A percentile compares a stretch with the other conserved stretches of the same genome.
Conservation (phyloP, 2,888 invertebrate species). For the Lycia hirtaria region DNA sequence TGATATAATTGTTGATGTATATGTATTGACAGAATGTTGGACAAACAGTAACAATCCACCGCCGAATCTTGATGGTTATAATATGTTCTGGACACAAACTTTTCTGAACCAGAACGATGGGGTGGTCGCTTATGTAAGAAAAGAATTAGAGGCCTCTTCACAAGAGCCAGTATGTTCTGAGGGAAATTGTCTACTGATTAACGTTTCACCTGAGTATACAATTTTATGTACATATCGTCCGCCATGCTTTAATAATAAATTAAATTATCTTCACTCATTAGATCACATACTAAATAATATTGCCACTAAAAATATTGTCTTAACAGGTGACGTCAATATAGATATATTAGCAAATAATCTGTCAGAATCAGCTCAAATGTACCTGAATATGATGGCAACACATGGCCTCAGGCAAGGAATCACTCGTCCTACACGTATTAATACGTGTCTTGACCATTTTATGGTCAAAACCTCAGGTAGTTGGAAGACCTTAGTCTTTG, state of each 20-base stretch:
- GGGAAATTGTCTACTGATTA: neutral
- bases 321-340: slow-evolving; percentile 6
- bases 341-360: neutral
- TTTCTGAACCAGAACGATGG: slow-evolving; percentile 3
- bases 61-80: neutral
- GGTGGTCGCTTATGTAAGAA: neutral
- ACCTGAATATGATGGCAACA: neutral
- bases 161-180: neutral
- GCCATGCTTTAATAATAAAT: neutral
- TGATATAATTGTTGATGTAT: neutral
- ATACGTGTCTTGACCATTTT: neutral
- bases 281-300: neutral
- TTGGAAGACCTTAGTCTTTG: neutral
- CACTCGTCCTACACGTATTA: neutral
- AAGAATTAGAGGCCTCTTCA: neutral
- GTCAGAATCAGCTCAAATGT: neutral
- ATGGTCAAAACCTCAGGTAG: neutral
- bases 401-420: neutral
- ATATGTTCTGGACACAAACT: neutral
- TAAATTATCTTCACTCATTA: neutral
- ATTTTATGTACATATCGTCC: neutral
- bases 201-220: neutral
- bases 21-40: neutral
- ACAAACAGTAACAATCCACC: neutral
- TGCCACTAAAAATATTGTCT: neutral